These are phyloP conservation scores for Temnothorax nylanderi DNA, from an alignment of 1,140 invertebrate genomes.

Conservation along the genomic window DNA sequence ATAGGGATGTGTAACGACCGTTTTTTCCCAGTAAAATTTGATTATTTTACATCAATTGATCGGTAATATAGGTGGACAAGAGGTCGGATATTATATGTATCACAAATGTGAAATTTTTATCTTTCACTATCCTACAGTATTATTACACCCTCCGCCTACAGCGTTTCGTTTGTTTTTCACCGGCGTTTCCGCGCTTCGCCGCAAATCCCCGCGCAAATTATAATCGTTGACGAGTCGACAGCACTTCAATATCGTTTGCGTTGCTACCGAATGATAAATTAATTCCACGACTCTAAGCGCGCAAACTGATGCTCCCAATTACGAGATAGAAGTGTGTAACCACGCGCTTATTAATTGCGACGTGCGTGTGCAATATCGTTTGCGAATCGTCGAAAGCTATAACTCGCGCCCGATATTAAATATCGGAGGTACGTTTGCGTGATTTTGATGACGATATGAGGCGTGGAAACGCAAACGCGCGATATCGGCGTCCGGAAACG, in stretches of 20 bases:
- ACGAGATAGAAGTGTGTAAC: constrained; percentile 13
- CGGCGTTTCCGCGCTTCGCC: not conserved
- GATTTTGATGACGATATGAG: not conserved
- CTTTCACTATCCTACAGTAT: not conserved
- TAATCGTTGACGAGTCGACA: not conserved
- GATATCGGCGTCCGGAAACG: not conserved
- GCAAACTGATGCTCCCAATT: constrained; percentile 20
- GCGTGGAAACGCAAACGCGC: not conserved
- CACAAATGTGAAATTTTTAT: not conserved
- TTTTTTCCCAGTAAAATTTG: not conserved
- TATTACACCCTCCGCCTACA: not conserved
- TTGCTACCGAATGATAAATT: constrained; percentile 33
- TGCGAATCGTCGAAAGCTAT: constrained; percentile 19
- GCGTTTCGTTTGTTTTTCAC: constrained; percentile 22
- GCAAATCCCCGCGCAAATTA: constrained; percentile 28
- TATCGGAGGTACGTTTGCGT: not conserved
- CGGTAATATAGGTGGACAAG: not conserved
- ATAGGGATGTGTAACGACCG: not conserved
- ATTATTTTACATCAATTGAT: not conserved
- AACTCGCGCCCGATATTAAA: not conserved
- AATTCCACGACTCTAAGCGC: constrained; percentile 25
- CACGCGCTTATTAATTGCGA: constrained; percentile 19
- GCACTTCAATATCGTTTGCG: constrained; percentile 25
- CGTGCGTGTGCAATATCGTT: constrained; percentile 2
- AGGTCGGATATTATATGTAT: not conserved